phyloP scores from a whole-genome alignment of 2,113 vertebrate species.

The Progne subis region DNA sequence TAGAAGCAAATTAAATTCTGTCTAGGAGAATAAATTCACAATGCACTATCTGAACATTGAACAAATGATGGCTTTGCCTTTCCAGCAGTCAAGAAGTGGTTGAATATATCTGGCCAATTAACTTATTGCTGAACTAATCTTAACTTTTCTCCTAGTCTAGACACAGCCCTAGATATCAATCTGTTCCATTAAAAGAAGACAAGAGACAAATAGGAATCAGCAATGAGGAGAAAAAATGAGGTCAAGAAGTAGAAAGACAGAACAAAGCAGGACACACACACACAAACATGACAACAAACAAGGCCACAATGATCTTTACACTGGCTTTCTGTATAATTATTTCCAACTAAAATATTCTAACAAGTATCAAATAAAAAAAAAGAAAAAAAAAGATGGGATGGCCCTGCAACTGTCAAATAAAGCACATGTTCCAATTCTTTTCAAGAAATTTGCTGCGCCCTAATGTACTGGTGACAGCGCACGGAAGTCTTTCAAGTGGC shows the following conservation, averaged over 20 bases:
- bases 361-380: background rate
- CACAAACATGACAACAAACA: background rate
- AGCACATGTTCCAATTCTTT: background rate
- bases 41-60: background rate
- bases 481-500: background rate
- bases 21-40: background rate
- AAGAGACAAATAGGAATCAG: constrained; percentile 38
- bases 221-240: constrained; percentile 46
- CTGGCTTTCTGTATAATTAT: background rate
- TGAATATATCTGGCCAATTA: background rate
- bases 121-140: background rate
- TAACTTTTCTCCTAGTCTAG: constrained; percentile 5
- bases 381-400: background rate
- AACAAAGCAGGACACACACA: background rate
- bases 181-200: constrained; percentile 39
- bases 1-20: background rate
- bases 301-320: background rate
- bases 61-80: background rate
- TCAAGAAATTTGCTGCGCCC: background rate
- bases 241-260: constrained; percentile 42
- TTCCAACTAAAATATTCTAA: background rate
- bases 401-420: background rate
- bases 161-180: constrained; percentile 27
- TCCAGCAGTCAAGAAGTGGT: background rate
- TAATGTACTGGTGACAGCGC: accelerated